Evolutionary conservation across 2,797 vertebrate species (phyloP), one percentile per base, ranked within the genome.

Genomic region (Psittacula derbiana): DNA sequence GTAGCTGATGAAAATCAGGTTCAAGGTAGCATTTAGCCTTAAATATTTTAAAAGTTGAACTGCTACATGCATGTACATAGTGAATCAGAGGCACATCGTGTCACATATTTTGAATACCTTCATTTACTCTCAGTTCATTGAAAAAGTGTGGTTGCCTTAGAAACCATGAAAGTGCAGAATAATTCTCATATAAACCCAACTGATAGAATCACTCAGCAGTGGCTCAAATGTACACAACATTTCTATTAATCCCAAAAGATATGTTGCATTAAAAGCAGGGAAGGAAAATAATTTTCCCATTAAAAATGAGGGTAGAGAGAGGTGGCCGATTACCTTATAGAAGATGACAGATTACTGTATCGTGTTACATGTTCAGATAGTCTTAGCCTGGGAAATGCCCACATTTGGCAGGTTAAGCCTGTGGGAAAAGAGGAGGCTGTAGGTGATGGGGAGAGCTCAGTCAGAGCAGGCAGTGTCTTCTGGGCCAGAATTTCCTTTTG

Each of bases 121-220:
- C 80, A 91, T 91, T 95, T 95, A 90, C 60, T 87, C 83, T 8
- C 44, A 27, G 78, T 74, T 96, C 95, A 96, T 96, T 95, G 82
- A 96, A 82, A 75, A 95, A 94, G 30, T 47, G 49, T 30, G 65
- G 93, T 94, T 95, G 96, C 95, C 93, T 94, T 96, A 95, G 96
- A 95, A 96, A 96, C 95, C 70, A 86, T 27, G 10, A 90, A 94
- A 96, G 57, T 16, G 25, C 64, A 82, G 86, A 76, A 96, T 82
- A 96, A 88, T 92, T 94, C 78, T 47, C 43, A 71, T 78, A 89
- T 95, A 94, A 94, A 93, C 57, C 41, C 23, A 84, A 71, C 40
- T 58, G 88, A 95, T 71, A 85, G 80, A 96, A 90, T 89, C 86
- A 78, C 52, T 88, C 93, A 67, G 90, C 80, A 85, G 78, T 24